Base-by-base conservation (phyloP, 2,797 vertebrate genomes). In the Ptychobarbus kaznakovi region DNA sequence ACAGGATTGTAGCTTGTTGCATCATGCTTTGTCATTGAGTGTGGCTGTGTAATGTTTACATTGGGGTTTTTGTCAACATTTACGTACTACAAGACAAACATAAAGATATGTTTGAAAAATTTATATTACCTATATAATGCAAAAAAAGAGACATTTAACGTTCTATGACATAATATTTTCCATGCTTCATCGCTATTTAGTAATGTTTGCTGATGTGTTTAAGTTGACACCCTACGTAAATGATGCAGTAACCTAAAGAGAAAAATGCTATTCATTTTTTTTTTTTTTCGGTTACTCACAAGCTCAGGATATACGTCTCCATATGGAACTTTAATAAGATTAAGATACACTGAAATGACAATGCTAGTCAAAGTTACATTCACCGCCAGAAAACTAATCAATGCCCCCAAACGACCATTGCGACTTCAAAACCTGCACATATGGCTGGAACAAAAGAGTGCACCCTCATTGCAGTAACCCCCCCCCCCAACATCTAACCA, bases 251-350 rank as follows among this genome's bases (percentile, higher is more conserved):
- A 38, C 49, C 28, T 53, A 75, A 38, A 32, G 6, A 6, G 49
- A 38, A 20, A 58, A 35, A 58, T 4, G 6, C 32, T 2, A 13
- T 38, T 81, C 0, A 46, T 58, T 56, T 32, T 35, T 32, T 35
- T 25, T 72, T 58, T 2, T 66, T 32, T 46, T 13, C 6, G 42
- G 56, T 44, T 63, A 18, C 25, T 66, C 78, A 6, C 20, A 10
- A 66, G 78, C 25, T 80, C 35, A 49, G 16, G 5, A 68, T 11
- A 61, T 38, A 38, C 35, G 1, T 58, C 80, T 20, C 69, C 81
- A 75, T 83, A 75, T 75, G 58, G 81, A 49, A 65, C 56, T 75
- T 25, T 75, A 75, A 75, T 75, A 75, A 66, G 81, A 75, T 83
- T 83, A 80, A 80, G 42, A 80, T 66, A 25, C 40, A 46, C 77